These are phyloP conservation scores for Phyllotreta cruciferae DNA, from an alignment of 2,888 invertebrate species.

Conservation along the genomic window DNA sequence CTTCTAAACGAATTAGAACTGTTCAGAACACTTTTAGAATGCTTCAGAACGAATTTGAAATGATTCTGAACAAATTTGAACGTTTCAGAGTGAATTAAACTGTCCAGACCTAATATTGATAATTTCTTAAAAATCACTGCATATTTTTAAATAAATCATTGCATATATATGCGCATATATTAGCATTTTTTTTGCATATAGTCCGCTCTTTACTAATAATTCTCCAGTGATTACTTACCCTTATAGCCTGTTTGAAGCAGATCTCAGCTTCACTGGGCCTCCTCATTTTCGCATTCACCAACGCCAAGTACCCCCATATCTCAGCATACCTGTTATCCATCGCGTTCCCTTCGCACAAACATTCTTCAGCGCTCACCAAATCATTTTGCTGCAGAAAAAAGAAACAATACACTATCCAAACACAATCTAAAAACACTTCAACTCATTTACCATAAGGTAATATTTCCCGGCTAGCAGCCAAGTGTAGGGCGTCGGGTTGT, in stretches of 20 bases:
- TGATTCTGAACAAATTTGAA: too few relatives aligned
- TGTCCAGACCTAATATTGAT: too few relatives aligned
- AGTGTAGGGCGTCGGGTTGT: slow-evolving; percentile 54
- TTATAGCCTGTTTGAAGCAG: slow-evolving; percentile 55
- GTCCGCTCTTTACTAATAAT: too few relatives aligned
- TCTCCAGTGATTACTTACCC: slow-evolving; percentile 37
- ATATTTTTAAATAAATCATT: too few relatives aligned
- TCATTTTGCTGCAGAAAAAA: slow-evolving; percentile 51
- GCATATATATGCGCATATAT: too few relatives aligned
- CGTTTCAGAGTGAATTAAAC: too few relatives aligned
- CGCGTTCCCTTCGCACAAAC: slow-evolving; percentile 56
- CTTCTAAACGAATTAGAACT: too few relatives aligned
- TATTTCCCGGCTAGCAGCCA: slow-evolving; percentile 53
- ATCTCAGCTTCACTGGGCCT: slow-evolving; percentile 53
- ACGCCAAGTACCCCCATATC: slow-evolving; percentile 56
- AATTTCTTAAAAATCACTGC: too few relatives aligned
- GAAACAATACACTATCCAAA: slow-evolving; percentile 8
- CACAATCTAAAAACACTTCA: slow-evolving; percentile 14
- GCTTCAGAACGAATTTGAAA: too few relatives aligned
- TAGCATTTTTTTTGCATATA: too few relatives aligned
- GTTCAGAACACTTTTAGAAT: too few relatives aligned
- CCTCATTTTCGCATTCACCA: slow-evolving; percentile 55
- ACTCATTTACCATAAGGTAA: slow-evolving; percentile 44
- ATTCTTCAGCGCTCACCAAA: slow-evolving; percentile 56
- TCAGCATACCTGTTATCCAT: slow-evolving; percentile 55